A percentile compares a stretch with the other conserved stretches of the same genome.
phyloP scores from a whole-genome alignment of 2,888 invertebrate species.

The Timema cristinae region DNA sequence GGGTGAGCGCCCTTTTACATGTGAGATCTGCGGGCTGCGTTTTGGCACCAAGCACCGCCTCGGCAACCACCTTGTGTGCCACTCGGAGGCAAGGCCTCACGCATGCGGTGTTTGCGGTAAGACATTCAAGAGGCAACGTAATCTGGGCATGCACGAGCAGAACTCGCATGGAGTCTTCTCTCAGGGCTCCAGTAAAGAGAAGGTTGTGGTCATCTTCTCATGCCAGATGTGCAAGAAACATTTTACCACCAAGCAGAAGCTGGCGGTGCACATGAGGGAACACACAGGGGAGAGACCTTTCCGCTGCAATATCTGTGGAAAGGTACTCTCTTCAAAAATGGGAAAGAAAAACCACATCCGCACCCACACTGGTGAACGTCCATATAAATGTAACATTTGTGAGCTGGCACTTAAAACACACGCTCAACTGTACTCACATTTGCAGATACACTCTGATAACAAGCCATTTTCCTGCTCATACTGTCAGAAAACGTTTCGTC shows the following conservation, averaged over 20 bases:
- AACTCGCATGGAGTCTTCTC: conserved; percentile 21
- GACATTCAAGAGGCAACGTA: conserved; percentile 23
- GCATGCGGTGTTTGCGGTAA: conserved; percentile 25
- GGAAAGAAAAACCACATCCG: conserved; percentile 22
- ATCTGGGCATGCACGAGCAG: conserved; percentile 22
- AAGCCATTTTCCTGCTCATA: conserved; percentile 23
- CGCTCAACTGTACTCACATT: conserved; percentile 23
- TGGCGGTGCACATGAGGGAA: conserved; percentile 20
- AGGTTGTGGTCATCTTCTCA: conserved; percentile 14
- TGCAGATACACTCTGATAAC: conserved; percentile 24
- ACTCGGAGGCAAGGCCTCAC: conserved; percentile 22
- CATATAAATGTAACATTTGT: conserved; percentile 25
- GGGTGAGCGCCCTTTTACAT: conserved; percentile 23
- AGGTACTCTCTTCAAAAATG: conserved; percentile 19
- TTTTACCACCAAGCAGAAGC: conserved; percentile 22
- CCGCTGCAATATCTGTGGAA: conserved; percentile 22
- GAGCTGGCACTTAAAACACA: conserved; percentile 22
- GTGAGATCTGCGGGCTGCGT: conserved; percentile 25
- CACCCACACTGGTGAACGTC: conserved; percentile 25
- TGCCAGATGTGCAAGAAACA: conserved; percentile 21
- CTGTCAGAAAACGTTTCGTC: conserved; percentile 24
- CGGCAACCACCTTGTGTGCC: conserved; percentile 21
- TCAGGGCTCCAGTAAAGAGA: not conserved
- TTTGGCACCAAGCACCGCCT: conserved; percentile 20
- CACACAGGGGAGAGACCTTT: conserved; percentile 24